Evolutionary conservation across 2,888 invertebrate genomes (phyloP), one percentile per base, ranked within the genome.

Genomic region (Diploptera punctata): DNA sequence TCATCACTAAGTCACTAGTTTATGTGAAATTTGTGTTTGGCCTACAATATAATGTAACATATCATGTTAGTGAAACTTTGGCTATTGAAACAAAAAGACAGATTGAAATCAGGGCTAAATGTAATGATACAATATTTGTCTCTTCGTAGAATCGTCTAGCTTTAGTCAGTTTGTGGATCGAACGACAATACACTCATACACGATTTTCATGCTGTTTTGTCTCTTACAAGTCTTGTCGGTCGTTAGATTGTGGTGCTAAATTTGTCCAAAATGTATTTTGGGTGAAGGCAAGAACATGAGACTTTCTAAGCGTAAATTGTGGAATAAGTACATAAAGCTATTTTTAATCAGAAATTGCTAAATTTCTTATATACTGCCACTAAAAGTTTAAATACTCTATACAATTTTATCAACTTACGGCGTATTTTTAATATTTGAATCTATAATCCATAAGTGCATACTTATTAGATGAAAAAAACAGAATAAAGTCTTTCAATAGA

Each of bases 381-480:
- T 67, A 65, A 47, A 62, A 26, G 26, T 9, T 54, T 65, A 33
- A 26, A 47, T 44, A 26, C 44, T 47, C 65, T 65, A 65, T 71
- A 69, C 69, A 67, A 43, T 67, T 67, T 67, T 71, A 67, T 26
- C 43, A 31, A 54, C 29, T 71, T 62, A 57, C 21, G 71, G 71
- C 67, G 54, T 71, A 71, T 71, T 71, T 71, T 71, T 71, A 71
- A 67, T 67, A 71, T 71, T 67, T 71, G 67, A 71, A 71, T 67
- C 16, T 44, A 44, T 54, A 57, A 67, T 71, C 71, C 71, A 19
- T 67, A 71, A 71, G 71, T 71, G 71, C 71, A 71, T 71, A 71
- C 71, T 71, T 71, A 71, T 29, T 54, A 67, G 54, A 33, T 44
- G 26, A 19, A 44, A 24, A 13, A 13, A 33, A 5, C 18, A 68